A percentile compares a stretch with the other conserved stretches of the same genome.
Conservation (phyloP, 2,797 vertebrate genomes). For the Sandelia bainsii region DNA sequence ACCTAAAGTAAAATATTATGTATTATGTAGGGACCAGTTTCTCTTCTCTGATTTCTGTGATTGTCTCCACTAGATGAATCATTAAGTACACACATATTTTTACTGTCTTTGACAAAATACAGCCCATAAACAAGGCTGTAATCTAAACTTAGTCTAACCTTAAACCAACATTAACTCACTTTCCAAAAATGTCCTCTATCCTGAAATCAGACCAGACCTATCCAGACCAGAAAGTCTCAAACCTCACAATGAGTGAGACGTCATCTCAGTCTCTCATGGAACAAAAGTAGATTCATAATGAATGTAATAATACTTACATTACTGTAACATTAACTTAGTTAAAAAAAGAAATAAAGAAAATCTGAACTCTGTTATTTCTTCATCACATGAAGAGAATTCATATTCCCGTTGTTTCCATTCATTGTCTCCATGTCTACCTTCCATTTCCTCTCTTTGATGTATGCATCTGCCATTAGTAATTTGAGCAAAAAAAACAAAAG, state of each 20-base stretch:
- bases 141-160: neutral
- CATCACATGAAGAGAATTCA: neutral
- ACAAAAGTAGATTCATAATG: neutral
- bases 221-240: no score
- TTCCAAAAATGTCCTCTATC: no score
- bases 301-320: neutral
- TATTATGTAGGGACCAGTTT: neutral
- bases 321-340: neutral
- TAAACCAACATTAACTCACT: neutral
- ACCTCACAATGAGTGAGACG: no score
- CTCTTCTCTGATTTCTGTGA: neutral
- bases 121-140: neutral
- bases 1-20: neutral
- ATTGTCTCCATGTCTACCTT: neutral
- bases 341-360: neutral
- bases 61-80: no score
- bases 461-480: neutral
- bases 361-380: neutral
- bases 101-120: neutral
- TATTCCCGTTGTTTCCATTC: neutral
- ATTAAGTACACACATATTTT: no score
- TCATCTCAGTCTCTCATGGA: no score
- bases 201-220: no score
- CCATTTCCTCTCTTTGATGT: slow-evolving; percentile 2
- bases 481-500: slow-evolving; percentile 24